phyloP scores from a whole-genome alignment of 2,113 vertebrate genomes.

The Glaucomys volans region DNA sequence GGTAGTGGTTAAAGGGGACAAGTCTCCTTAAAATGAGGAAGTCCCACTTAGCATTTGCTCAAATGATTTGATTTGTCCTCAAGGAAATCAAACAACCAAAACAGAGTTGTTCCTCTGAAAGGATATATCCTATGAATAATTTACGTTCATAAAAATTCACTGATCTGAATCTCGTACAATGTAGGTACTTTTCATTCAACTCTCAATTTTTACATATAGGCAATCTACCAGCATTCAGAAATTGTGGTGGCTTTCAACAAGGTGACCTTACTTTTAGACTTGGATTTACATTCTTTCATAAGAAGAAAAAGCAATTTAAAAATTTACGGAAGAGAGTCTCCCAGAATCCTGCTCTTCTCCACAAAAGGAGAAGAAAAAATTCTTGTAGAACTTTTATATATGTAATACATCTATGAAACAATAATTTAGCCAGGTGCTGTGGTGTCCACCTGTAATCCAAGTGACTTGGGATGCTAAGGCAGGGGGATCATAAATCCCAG shows the following conservation, averaged over 20 bases:
- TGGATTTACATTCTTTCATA: constrained; percentile 3
- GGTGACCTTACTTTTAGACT: background rate
- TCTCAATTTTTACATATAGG: background rate
- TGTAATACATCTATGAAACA: background rate
- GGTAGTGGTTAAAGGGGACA: background rate
- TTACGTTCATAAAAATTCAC: background rate
- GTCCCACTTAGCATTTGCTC: background rate
- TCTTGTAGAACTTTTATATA: background rate
- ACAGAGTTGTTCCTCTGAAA: constrained; percentile 25
- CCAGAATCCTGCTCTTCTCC: background rate
- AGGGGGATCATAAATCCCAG: background rate
- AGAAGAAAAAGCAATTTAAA: background rate
- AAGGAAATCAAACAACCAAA: background rate
- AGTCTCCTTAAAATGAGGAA: constrained; percentile 55
- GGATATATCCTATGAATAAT: background rate
- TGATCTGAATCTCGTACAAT: constrained; percentile 5
- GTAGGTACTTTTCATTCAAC: background rate
- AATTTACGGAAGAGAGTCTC: background rate
- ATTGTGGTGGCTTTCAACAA: constrained; percentile 16
- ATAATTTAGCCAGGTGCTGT: background rate
- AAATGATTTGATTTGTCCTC: constrained; percentile 41
- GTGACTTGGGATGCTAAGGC: background rate
- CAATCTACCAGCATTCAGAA: background rate
- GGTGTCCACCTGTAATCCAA: background rate
- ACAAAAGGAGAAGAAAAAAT: background rate